Evolutionary conservation across 2,113 vertebrate species (phyloP), one percentile per base, ranked within the genome.

Genomic region (Trinectes maculatus): DNA sequence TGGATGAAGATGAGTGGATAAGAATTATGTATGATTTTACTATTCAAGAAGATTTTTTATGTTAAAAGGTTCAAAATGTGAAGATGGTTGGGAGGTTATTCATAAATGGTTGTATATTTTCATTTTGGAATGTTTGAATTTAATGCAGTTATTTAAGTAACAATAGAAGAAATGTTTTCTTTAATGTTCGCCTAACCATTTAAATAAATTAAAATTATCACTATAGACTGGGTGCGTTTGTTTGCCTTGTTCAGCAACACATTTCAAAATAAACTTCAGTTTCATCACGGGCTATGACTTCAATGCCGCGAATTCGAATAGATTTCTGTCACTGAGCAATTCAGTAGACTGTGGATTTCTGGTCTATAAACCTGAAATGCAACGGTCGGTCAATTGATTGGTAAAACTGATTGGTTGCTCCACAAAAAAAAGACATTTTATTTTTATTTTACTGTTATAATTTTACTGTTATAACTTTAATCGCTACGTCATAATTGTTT

Each of bases 191-290:
- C 75, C 79, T 89, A 86, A 91, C 89, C 71, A 89, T 89, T 92
- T 82, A 81, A 93, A 92, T 92, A 93, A 93, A 93, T 74, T 86
- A 53, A 86, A 89, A 82, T 80, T 90, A 86, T 87, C 83, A 87
- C 59, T 53, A 71, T 62, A 59, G 15, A 61, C 36, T 81, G 52
- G 43, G 60, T 60, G 36, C n/a, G 24, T 55, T 25, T 65, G 33
- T 74, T 31, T 71, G 44, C 61, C 6, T 80, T n/a, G 68, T 9
- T 60, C 6, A 34, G 8, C n/a, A n/a, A n/a, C n/a, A n/a, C n/a
- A n/a, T n/a, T 6, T 40, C 12, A 16, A n/a, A 40, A n/a, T n/a
- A 9, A 19, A 6, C 6, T 16, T 39, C 37, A 39, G 37, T 39
- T n/a, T 39, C 16, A 39, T 39, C 15, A 37, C n/a, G n/a, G n/a